A percentile compares a stretch with the other conserved stretches of the same genome.
phyloP scores from a whole-genome alignment of 2,888 invertebrate species.

The Scotopteryx bipunctaria region DNA sequence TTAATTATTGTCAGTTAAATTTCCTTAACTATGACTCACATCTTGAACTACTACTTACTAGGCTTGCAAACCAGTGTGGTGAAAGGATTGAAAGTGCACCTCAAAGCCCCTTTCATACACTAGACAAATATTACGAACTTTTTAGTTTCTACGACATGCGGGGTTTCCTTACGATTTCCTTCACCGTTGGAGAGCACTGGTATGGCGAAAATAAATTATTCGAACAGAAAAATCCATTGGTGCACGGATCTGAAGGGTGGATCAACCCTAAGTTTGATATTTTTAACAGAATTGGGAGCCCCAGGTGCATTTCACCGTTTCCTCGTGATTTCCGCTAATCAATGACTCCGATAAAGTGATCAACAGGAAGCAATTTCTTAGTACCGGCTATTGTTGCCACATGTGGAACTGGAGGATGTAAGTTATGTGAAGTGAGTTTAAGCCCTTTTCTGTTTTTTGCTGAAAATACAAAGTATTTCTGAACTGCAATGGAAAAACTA shows the following conservation, averaged over 20 bases:
- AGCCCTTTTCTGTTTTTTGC: neutral
- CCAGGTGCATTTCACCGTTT: constrained; percentile 58
- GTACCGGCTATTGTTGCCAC: constrained; percentile 35
- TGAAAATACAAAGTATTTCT: neutral
- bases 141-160: too few species aligned
- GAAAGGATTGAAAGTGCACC: too few species aligned
- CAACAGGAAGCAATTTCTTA: constrained; percentile 72
- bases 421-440: neutral
- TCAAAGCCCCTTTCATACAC: too few species aligned
- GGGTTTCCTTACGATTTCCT: too few species aligned
- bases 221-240: neutral
- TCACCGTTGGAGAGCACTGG: too few species aligned
- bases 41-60: too few species aligned
- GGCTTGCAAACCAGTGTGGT: too few species aligned
- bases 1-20: too few species aligned
- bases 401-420: constrained; percentile 26
- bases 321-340: constrained; percentile 74
- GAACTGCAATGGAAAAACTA: too few species aligned
- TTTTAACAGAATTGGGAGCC: constrained; percentile 55
- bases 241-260: neutral
- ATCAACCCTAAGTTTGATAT: constrained; percentile 37
- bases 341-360: constrained; percentile 57
- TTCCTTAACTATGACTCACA: too few species aligned
- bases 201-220: too few species aligned
- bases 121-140: too few species aligned